Conservation (phyloP, 2,888 invertebrate genomes). For the Ramazzottius varieornatus region DNA sequence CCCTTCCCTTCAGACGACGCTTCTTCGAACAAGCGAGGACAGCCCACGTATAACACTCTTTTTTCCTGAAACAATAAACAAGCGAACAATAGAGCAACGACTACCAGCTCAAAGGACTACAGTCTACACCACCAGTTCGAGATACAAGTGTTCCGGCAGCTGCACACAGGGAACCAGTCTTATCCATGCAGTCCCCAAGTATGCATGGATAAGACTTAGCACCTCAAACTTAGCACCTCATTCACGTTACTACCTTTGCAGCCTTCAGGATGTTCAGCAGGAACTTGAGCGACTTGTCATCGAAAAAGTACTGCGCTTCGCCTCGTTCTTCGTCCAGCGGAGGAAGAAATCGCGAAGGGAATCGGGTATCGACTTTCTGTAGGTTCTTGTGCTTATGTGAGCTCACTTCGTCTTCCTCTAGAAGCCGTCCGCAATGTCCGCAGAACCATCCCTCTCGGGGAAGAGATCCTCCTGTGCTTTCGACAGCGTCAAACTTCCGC, state of each 20-base stretch:
- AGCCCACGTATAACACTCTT: neutral
- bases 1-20: neutral
- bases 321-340: neutral
- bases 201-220: neutral
- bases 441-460: neutral
- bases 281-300: neutral
- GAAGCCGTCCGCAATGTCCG: neutral
- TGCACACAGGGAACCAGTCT: too few species aligned
- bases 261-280: neutral
- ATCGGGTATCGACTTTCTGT: neutral
- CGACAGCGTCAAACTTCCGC: neutral
- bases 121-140: too few species aligned
- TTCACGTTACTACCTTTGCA: neutral
- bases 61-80: neutral
- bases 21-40: neutral
- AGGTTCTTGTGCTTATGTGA: neutral
- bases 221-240: neutral
- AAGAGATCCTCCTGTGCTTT: too few species aligned
- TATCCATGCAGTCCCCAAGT: too few species aligned
- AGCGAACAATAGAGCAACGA: neutral
- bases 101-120: too few species aligned
- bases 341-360: neutral
- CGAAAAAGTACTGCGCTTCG: constrained; percentile 1
- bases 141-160: too few species aligned
- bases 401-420: neutral